Evolutionary conservation across 2,888 invertebrate genomes (phyloP), one percentile per base, ranked within the genome.

Genomic region (Coremacera marginata): DNA sequence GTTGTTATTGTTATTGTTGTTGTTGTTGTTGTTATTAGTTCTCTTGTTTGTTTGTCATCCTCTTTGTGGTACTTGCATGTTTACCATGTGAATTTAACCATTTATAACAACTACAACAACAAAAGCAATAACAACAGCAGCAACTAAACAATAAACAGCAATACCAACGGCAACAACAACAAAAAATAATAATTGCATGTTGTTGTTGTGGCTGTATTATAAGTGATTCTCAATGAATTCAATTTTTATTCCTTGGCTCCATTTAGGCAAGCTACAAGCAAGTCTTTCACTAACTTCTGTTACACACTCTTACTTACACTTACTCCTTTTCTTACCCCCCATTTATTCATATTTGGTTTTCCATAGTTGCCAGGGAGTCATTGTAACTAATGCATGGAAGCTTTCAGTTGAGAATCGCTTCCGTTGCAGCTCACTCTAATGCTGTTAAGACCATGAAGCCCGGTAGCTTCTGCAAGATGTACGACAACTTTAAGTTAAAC

Each of bases 191-290:
- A 44, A 14, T 44, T 2, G 14, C 44, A 44, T 44, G 44, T 44
- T 57, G 49, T 77, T 44, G 44, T 27, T 77, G 44, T 84, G 84
- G 82, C 86, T 83, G 83, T 85, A 82, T 83, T 85, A 85, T 85
- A 86, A 87, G 87, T 84, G 86, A 82, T 86, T 83, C 83, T 83
- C 82, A 85, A 83, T 87, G 84, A 82, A 82, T 86, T 82, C 83
- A 81, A 67, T 74, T 55, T 74, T 74, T 74, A 74, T 63, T 34
- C 34, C 31, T 63, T 31, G 34, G n/a, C 63, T 63, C 63, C 16
- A 31, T 19, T 55, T 22, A 55, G 22, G 16, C 31, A 63, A n/a
- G 63, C 27, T 25, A 31, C n/a, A 63, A 31, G 27, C 63, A 68
- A 22, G 19, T 19, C 37, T 34, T 60, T 27, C 14, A 65, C 14